Conservation (phyloP, 2,113 vertebrate species). For the Thermophis baileyi region DNA sequence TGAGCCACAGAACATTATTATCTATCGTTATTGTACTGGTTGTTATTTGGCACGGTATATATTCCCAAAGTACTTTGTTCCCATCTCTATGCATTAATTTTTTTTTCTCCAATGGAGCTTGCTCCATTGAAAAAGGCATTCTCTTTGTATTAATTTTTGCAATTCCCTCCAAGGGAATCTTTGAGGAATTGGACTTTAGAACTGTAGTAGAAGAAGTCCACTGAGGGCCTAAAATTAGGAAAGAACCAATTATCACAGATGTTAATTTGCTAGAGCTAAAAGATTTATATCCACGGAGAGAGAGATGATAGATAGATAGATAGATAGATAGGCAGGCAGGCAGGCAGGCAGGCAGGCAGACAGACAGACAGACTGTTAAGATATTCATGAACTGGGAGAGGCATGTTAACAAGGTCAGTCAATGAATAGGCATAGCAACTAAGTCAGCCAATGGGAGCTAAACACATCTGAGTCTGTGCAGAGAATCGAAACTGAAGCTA, state of each 20-base stretch:
- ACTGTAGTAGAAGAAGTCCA: background rate
- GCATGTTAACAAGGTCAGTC: no score
- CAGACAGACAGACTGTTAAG: accelerated
- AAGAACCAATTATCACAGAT: background rate
- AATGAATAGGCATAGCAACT: no score
- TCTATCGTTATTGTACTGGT: background rate
- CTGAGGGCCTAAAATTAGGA: background rate
- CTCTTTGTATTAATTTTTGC: background rate
- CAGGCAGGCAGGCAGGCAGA: accelerated
- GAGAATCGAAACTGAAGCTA: no score
- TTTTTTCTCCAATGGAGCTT: slow-evolving; percentile 5
- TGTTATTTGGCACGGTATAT: slow-evolving; percentile 11
- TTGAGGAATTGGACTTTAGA: background rate
- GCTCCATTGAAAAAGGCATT: slow-evolving; percentile 3
- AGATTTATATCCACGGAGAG: background rate
- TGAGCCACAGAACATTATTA: slow-evolving; percentile 13
- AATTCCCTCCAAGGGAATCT: no score
- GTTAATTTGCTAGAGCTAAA: background rate
- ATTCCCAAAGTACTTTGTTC: slow-evolving; percentile 28
- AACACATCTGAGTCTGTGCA: no score
- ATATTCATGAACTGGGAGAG: no score
- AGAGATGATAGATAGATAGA: background rate
- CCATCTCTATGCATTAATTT: slow-evolving; percentile 36
- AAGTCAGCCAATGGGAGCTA: no score
- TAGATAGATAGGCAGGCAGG: background rate